Conservation (phyloP, 2,113 vertebrate genomes). For the Microtus oregoni region DNA sequence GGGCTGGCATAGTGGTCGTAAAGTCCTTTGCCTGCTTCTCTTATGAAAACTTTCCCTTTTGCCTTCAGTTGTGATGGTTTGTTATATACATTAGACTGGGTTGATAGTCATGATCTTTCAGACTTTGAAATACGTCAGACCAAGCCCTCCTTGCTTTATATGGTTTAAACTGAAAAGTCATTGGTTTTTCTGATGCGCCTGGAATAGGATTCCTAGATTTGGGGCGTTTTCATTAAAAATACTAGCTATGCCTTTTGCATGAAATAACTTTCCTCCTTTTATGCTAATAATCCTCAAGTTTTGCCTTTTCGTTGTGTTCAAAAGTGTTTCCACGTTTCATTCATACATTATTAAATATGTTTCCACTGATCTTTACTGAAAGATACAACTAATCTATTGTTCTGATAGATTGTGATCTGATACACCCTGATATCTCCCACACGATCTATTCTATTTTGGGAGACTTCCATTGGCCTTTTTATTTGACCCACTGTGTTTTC, state of each 20-base stretch:
- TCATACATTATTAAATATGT: background rate
- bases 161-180: background rate
- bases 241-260: background rate
- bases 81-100: background rate
- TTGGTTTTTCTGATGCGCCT: background rate
- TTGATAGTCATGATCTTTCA: background rate
- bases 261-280: background rate
- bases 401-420: too few species aligned
- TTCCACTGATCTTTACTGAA: background rate
- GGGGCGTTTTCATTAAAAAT: background rate
- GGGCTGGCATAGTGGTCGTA: background rate
- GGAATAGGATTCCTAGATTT: background rate
- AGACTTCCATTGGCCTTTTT: background rate
- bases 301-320: background rate
- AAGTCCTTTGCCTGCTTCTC: background rate
- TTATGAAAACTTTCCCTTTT: background rate
- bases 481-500: background rate
- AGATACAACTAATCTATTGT: background rate
- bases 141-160: background rate
- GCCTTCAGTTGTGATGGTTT: background rate
- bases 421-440: background rate
- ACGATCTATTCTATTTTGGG: background rate
- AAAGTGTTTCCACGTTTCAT: background rate
- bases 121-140: background rate
- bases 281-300: background rate